Evolutionary conservation across 2,888 invertebrate genomes (phyloP), one percentile per base, ranked within the genome.

Genomic region (Chymomyza caudatula): DNA sequence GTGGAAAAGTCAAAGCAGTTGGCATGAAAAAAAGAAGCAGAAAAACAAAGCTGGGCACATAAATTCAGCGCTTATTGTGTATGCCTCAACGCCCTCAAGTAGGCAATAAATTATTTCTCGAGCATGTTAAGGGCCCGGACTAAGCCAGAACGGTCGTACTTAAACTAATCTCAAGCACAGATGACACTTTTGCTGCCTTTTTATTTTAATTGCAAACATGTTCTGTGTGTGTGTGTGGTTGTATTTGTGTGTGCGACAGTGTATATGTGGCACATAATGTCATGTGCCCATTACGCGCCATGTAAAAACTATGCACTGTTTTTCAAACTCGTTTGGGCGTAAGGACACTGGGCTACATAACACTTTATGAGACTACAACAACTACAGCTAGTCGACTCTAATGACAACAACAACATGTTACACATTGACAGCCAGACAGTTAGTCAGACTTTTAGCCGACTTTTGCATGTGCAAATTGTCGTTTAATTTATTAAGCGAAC

Each of bases 401-500:
- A 20, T 51, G 19, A 20, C 22, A 51, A 51, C 51, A 22, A 22
- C 22, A 51, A 51, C 22, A 22, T 51, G 51, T 4, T 4, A 19
- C 51, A 51, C 19, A 51, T 20, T 74, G 71, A 65, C 65, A 64
- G 54, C 17, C 63, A 60, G 20, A 59, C 17, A 69, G 62, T 37
- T 37, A 11, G 29, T 3, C 29, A 37, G 29, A 37, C 29, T 37
- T 37, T 37, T 37, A 37, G 29, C 29, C 64, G 59, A 76, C 63
- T 74, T 76, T 65, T 69, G 69, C 74, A 74, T 76, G 82, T 78
- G 77, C 73, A 79, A 82, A 85, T 83, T 82, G 83, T 83, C 85
- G 85, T 76, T 82, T 82, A 79, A 82, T 83, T 85, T 82, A 82
- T 82, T 82, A 82, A 83, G 73, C 81, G 71, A 63, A 82, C 63